phyloP scores from a whole-genome alignment of 2,797 vertebrate genomes.

The Falco novaeseelandiae region DNA sequence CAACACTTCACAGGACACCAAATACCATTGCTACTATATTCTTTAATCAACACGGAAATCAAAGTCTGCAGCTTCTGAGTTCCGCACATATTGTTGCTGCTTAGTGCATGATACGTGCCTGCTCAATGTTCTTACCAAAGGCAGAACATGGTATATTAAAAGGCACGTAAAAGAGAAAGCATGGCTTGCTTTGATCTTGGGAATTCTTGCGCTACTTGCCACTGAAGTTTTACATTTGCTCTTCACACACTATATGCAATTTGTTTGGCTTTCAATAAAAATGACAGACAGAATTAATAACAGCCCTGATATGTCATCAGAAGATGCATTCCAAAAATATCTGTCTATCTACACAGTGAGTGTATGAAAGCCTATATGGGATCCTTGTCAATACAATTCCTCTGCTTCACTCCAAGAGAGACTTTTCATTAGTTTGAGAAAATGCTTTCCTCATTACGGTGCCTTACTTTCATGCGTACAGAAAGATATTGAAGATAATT shows the following conservation, averaged over 20 bases:
- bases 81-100: neutral
- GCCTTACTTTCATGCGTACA: neutral
- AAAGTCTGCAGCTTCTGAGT: neutral
- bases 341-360: neutral
- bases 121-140: neutral
- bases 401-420: neutral
- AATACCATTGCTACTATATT: neutral
- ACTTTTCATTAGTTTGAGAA: conserved; percentile 6
- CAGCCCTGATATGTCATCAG: conserved; percentile 19
- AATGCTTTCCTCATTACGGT: neutral
- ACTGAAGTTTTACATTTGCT: neutral
- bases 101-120: neutral
- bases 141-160: neutral
- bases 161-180: neutral
- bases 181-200: conserved; percentile 12
- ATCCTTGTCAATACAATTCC: conserved; percentile 11
- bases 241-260: neutral
- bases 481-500: neutral
- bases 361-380: neutral
- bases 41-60: neutral
- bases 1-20: neutral
- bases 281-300: conserved; percentile 52
- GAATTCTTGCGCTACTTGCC: neutral
- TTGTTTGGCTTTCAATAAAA: conserved; percentile 45
- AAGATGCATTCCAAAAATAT: conserved; percentile 62